Base-by-base conservation (phyloP, 2,888 invertebrate species). In the Drosophila dives region DNA sequence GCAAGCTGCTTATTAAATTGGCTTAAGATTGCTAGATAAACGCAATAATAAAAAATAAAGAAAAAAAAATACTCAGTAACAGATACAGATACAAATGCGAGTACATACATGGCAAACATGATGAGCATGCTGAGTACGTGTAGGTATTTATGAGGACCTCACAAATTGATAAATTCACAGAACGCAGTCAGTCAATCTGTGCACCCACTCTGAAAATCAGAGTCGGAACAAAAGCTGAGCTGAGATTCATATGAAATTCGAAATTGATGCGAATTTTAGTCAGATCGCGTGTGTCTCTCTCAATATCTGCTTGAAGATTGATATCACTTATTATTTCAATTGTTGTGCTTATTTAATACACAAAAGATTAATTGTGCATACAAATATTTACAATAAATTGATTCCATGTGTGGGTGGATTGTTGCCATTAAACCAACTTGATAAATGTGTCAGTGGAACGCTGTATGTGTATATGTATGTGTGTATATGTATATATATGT, bases 21-120 rank as follows among this genome's bases (percentile, higher is more conserved):
- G 85, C 85, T 86, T 88, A 81, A 86, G 85, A 86, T 86, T 81
- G 81, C 86, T 88, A 88, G 85, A 86, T 86, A 86, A 86, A 80
- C 72, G 74, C 72, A 82, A 81, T 82, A 82, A 71, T 62, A 75
- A 69, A 58, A 34, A 26, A 48, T 49, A 29, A 29, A 20, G 8
- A 49, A 8, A 40, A 51, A 42, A 55, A 66, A 38, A 49, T 45
- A 45, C 34, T 32, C 36, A 48, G 45, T 8, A 12, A 23, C 23
- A 45, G 23, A 2, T 10, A 42, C 34, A 54, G 40, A 56, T 40
- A 67, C 40, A 51, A 20, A 26, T 50, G 64, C 49, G 48, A 45
- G 64, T 63, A 63, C 58, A 50, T 40, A 38, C 49, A 62, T 45
- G 59, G 29, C 38, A 23, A 33, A 23, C 62, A 64, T 26, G 54